Evolutionary conservation across 2,797 vertebrate genomes (phyloP), one percentile per base, ranked within the genome.

Genomic region (Botia kubotai): DNA sequence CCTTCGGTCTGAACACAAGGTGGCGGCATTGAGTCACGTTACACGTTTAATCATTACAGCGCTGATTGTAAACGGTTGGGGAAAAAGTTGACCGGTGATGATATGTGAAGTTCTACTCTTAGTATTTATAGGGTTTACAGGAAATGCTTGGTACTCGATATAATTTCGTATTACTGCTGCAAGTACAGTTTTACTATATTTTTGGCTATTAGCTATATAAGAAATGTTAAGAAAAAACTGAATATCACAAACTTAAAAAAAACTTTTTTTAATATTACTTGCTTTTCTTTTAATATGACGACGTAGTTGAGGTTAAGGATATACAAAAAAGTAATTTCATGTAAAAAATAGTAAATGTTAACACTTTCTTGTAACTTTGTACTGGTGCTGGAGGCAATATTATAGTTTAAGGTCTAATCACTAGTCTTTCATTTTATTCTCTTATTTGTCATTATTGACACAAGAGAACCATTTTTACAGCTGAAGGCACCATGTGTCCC

Each of bases 1-100:
- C 33, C 52, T 63, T 14, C 48, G 16, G 3, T 65, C 21, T 78
- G 39, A 73, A 83, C 93, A 91, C 90, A 87, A 91, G 94, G 86
- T 93, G 94, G 93, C 91, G 90, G 90, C 93, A 93, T 93, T 90
- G 91, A 92, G 91, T 90, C 67, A 88, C 33, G 65, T 73, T 57
- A 60, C 36, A 33, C 21, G 21, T 74, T 65, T 29, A 10, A 13
- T 33, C 16, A 5, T 29, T 58, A 16, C 14, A 39, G 29, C 39
- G 62, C 50, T 21, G 68, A 11, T 46, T 48, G 55, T 6, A 33
- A 52, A 66, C 29, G 0, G 17, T 39, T n/a, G 36, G 7, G 12
- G 13, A 2, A 4, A 58, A 43, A 43, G 12, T 12, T 57, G 29
- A 53, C 8, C 23, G 23, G 29, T 62, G 5, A 62, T 29, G 26